These are phyloP conservation scores for Clytia hemisphaerica DNA, from an alignment of 30 jellyfish, hydroid and myxozoan genomes.

Conservation along the genomic window DNA sequence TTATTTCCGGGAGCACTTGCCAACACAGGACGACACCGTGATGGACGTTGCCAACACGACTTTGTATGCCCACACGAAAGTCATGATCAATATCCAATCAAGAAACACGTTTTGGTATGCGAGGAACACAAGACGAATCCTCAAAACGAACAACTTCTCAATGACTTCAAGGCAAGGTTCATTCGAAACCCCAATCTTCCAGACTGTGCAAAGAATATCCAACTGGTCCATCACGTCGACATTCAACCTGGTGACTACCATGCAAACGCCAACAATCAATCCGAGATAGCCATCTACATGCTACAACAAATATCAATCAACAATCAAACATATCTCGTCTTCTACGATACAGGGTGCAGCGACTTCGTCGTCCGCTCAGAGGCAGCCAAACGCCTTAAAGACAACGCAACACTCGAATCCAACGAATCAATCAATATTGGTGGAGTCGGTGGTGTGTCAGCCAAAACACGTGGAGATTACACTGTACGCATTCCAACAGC, in stretches of 20 bases:
- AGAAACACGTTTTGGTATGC: conserved; percentile 17
- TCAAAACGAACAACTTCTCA: background rate
- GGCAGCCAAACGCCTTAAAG: too few relatives aligned
- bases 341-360: background rate
- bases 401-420: too few relatives aligned
- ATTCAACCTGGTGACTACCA: too few relatives aligned
- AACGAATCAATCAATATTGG: too few relatives aligned
- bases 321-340: background rate
- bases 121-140: conserved; percentile 2
- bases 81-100: background rate
- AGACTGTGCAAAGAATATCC: too few relatives aligned
- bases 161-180: background rate
- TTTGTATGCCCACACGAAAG: conserved; percentile 11
- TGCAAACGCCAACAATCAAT: too few relatives aligned
- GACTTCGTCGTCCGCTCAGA: background rate
- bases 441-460: too few relatives aligned
- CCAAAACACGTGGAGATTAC: too few relatives aligned
- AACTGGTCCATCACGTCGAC: too few relatives aligned
- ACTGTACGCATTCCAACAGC: background rate
- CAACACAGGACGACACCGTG: conserved; percentile 7
- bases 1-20: too few relatives aligned
- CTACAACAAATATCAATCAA: background rate
- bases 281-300: background rate
- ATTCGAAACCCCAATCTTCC: too few relatives aligned
- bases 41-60: conserved; percentile 2